These are phyloP conservation scores for Nansenia antarctica DNA, from an alignment of 2,113 vertebrate genomes.

Conservation along the genomic window DNA sequence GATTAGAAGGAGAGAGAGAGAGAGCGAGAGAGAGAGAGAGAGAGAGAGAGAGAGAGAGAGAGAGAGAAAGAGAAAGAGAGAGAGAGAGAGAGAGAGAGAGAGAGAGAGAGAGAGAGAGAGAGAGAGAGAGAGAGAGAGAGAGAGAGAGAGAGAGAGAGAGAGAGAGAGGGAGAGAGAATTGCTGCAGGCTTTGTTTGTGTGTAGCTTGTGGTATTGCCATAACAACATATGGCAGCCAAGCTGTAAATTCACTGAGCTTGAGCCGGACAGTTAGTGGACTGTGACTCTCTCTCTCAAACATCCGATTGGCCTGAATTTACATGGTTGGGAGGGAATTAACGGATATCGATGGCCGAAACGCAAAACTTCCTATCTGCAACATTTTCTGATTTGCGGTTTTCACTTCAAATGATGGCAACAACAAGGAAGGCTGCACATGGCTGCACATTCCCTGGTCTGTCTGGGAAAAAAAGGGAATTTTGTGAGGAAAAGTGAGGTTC, in stretches of 20 bases:
- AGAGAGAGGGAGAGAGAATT: constrained; percentile 1
- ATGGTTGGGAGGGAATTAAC: constrained; percentile 46
- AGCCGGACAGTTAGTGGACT: constrained; percentile 60
- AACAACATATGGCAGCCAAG: constrained; percentile 70
- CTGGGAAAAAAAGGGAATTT: too few species aligned
- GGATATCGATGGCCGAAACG: too few species aligned
- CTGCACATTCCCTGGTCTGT: too few species aligned
- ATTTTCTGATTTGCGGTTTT: too few species aligned
- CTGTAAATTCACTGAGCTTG: constrained; percentile 58
- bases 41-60: constrained; percentile 29
- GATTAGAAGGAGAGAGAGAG: constrained; percentile 42
- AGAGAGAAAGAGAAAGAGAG: constrained; percentile 39
- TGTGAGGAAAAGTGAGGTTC: too few species aligned
- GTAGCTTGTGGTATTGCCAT: constrained; percentile 56
- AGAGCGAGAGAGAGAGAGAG: constrained; percentile 43
- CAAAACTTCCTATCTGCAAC: too few species aligned
- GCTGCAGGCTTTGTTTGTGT: constrained; percentile 49
- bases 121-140: background rate
- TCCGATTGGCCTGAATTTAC: constrained; percentile 47
- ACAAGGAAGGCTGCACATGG: too few species aligned
- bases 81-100: constrained; percentile 35
- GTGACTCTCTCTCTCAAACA: constrained; percentile 48
- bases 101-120: too few species aligned
- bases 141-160: constrained; percentile 16
- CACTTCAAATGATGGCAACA: too few species aligned